Evolutionary conservation across 2,113 vertebrate genomes (phyloP), one percentile per base, ranked within the genome.

Genomic region (Rynchops niger): DNA sequence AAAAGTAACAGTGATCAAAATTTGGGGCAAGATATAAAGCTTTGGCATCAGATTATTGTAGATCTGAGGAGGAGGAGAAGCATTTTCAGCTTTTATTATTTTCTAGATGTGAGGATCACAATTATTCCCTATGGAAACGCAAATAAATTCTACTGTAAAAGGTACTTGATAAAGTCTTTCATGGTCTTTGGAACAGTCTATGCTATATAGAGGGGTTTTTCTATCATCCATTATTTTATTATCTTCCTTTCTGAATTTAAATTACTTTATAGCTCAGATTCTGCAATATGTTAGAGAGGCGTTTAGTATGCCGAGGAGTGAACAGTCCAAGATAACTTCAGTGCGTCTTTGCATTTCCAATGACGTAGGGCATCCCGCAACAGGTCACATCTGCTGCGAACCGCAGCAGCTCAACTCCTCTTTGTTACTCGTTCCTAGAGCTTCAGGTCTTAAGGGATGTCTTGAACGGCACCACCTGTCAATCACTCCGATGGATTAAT

Each of bases 171-270:
- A 94, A 94, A 95, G 94, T 90, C 89, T 97, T 96, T 93, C 93
- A 94, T 66, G 86, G 94, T 91, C 89, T 82, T 91, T 80, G 67
- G 62, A 94, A 95, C 50, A 84, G 73, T 85, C 81, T 79, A 94
- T 50, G 65, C 67, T 73, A 81, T 43, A 73, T 11, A 52, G 87
- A 77, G 38, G 43, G 4, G 29, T 94, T 94, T 94, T 91, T 85
- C 74, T 80, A 69, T 62, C 82, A 86, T 91, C 94, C 65, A 93
- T 97, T 96, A 95, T 95, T 96, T 96, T 95, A 96, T 97, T 90
- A 94, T 94, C 93, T 95, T 90, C 91, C 78, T 90, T 97, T 90
- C 96, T 96, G 94, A 95, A 96, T 96, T 87, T 86, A 95, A 95
- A 95, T 93, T 90, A 95, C 91, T 82, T 91, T 77, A 82, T 73